These are phyloP conservation scores for Balearica regulorum DNA, from an alignment of 2,797 vertebrate genomes.

Conservation along the genomic window DNA sequence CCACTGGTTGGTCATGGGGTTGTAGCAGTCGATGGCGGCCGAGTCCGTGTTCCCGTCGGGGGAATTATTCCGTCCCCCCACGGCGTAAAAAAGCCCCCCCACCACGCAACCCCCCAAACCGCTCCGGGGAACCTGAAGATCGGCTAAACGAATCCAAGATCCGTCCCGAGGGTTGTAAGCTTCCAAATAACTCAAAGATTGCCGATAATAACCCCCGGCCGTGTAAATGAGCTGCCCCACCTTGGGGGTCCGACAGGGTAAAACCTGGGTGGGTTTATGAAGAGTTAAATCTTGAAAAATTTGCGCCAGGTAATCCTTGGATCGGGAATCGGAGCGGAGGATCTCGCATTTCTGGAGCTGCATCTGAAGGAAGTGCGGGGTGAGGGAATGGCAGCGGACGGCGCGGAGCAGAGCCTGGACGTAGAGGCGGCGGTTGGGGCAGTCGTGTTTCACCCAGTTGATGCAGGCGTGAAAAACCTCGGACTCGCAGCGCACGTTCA, in stretches of 20 bases:
- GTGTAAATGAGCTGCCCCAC: slow-evolving; percentile 92
- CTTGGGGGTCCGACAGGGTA: slow-evolving; percentile 84
- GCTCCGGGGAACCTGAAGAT: slow-evolving; percentile 88
- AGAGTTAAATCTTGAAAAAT: slow-evolving; percentile 95
- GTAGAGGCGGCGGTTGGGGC: slow-evolving; percentile 83
- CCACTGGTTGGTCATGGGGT: slow-evolving; percentile 95
- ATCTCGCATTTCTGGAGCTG: slow-evolving; percentile 88
- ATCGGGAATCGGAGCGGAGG: slow-evolving; percentile 84
- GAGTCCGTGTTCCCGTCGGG: slow-evolving; percentile 94
- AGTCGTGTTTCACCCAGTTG: slow-evolving; percentile 92
- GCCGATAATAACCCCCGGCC: slow-evolving; percentile 85
- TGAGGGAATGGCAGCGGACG: slow-evolving; percentile 93
- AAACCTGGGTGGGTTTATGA: slow-evolving; percentile 83
- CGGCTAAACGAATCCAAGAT: slow-evolving; percentile 83
- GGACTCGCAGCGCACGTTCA: slow-evolving; percentile 95
- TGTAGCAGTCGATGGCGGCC: slow-evolving; percentile 89
- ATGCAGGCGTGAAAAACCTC: slow-evolving; percentile 96
- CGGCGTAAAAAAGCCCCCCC: slow-evolving; percentile 90
- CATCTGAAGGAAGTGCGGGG: slow-evolving; percentile 80
- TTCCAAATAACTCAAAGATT: not conserved
- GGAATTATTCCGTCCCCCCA: slow-evolving; percentile 90
- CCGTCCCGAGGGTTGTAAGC: slow-evolving; percentile 84
- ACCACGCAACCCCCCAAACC: slow-evolving; percentile 90
- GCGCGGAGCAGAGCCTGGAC: slow-evolving; percentile 90
- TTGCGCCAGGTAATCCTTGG: slow-evolving; percentile 90